Percentiles rank a stretch among this genome's conserved stretches.
Evolutionary conservation across 37 sponge, comb jelly and placozoan species (phyloP).

Genomic region (Agelas oroides): DNA sequence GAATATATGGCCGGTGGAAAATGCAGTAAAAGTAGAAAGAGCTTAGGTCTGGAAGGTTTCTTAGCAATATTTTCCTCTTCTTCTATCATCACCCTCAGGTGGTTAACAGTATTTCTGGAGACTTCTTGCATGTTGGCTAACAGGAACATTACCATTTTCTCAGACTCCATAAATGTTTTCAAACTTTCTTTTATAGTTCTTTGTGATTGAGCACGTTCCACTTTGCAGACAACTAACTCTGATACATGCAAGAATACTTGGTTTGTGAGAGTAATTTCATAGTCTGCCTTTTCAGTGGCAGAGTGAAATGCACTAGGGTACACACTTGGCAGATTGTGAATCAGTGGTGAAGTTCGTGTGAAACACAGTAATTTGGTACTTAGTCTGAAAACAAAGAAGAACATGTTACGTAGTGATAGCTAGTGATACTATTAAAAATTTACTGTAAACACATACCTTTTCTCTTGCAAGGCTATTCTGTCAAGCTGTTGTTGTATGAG

Average conservation of each 20-base stretch:
- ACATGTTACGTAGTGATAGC: too few relatives aligned
- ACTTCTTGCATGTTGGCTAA: slow-evolving; percentile 17
- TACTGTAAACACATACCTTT: too few relatives aligned
- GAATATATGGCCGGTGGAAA: slow-evolving; percentile 69
- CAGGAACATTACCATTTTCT: not conserved
- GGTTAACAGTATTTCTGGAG: slow-evolving; percentile 48
- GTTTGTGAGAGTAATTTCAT: not conserved
- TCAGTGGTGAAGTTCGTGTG: slow-evolving; percentile 64
- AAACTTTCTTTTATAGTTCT: not conserved
- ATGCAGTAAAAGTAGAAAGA: slow-evolving; percentile 82
- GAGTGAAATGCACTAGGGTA: not conserved
- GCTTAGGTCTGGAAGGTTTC: slow-evolving; percentile 17
- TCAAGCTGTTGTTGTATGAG: slow-evolving; percentile 21
- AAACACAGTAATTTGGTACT: slow-evolving; percentile 57
- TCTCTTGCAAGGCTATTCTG: too few relatives aligned
- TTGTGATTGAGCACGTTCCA: slow-evolving; percentile 28
- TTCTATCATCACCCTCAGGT: slow-evolving; percentile 65
- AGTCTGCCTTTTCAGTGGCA: too few relatives aligned
- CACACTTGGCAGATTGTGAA: slow-evolving; percentile 58
- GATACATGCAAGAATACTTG: not conserved
- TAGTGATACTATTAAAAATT: too few relatives aligned
- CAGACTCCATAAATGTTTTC: slow-evolving; percentile 7
- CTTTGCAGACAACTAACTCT: slow-evolving; percentile 26
- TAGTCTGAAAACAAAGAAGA: too few relatives aligned
- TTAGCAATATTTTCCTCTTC: slow-evolving; percentile 40